These are phyloP conservation scores for Pangasius macronema DNA, from an alignment of 2,797 vertebrate species.

Conservation along the genomic window DNA sequence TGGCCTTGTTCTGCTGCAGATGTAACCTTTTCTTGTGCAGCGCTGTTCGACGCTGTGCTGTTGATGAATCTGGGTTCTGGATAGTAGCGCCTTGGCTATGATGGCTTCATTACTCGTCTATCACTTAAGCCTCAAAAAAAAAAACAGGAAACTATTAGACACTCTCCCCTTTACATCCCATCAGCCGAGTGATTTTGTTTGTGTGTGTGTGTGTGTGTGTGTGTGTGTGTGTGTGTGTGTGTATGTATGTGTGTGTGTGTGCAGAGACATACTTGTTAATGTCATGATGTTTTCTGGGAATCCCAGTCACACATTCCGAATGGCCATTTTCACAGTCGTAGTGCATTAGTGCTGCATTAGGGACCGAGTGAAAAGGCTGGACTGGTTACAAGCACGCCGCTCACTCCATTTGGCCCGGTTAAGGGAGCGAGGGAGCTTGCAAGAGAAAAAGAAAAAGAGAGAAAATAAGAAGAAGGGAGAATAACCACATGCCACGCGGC, in stretches of 20 bases:
- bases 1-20: conserved; percentile 5
- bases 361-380: conserved; percentile 40
- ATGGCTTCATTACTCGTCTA: conserved; percentile 24
- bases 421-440: conserved; percentile 46
- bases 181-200: conserved; percentile 26
- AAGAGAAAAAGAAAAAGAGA: conserved; percentile 31
- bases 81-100: conserved; percentile 8
- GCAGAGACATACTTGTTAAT: conserved; percentile 49
- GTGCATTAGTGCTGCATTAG: conserved; percentile 57
- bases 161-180: conserved; percentile 40
- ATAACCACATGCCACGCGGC: conserved; percentile 62
- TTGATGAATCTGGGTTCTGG: conserved; percentile 20
- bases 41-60: background rate
- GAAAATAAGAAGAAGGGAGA: conserved; percentile 40
- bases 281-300: conserved; percentile 47
- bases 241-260: background rate
- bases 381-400: conserved; percentile 52
- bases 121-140: conserved; percentile 24
- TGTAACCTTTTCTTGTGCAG: background rate
- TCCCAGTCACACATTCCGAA: conserved; percentile 44
- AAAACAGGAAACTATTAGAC: conserved; percentile 53
- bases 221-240: background rate
- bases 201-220: conserved; percentile 22
- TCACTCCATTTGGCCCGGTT: conserved; percentile 46
- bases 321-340: conserved; percentile 56